A percentile compares a stretch with the other conserved stretches of the same genome.
phyloP scores from a whole-genome alignment of 2,888 invertebrate species.

The Mythimna impura region DNA sequence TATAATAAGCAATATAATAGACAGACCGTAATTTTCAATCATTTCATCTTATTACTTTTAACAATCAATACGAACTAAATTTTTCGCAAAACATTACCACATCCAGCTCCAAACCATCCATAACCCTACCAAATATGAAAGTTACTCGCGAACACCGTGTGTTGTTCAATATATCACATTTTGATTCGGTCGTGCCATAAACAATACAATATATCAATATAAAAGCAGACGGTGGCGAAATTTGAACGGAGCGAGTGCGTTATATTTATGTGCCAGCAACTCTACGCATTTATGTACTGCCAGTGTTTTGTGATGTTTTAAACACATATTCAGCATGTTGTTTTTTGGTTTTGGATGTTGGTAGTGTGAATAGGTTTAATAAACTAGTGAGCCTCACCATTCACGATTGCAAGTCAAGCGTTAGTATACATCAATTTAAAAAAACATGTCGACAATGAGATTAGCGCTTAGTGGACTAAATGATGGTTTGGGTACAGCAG shows the following conservation, averaged over 20 bases:
- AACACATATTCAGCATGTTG: constrained; percentile 32
- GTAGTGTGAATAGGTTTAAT: background rate
- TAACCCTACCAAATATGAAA: constrained; percentile 89
- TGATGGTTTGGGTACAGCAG: too few species aligned
- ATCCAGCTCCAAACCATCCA: constrained; percentile 78
- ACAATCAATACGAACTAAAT: background rate
- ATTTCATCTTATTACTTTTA: background rate
- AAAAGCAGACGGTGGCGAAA: constrained; percentile 90
- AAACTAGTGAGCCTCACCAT: background rate
- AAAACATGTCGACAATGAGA: too few species aligned
- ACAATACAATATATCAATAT: constrained; percentile 91
- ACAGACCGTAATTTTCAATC: background rate
- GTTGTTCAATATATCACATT: constrained; percentile 89
- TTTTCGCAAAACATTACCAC: constrained; percentile 47
- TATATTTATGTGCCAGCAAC: constrained; percentile 82
- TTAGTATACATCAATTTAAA: too few species aligned
- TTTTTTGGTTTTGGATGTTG: background rate
- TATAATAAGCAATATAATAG: background rate
- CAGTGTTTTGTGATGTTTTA: constrained; percentile 57
- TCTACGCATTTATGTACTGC: constrained; percentile 57
- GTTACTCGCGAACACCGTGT: constrained; percentile 87
- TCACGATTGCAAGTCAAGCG: too few species aligned
- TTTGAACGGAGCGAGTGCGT: constrained; percentile 89
- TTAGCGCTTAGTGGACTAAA: too few species aligned
- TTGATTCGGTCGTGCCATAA: constrained; percentile 90